These are phyloP conservation scores for Chymomyza costata DNA, from an alignment of 1,140 invertebrate genomes.

Conservation along the genomic window DNA sequence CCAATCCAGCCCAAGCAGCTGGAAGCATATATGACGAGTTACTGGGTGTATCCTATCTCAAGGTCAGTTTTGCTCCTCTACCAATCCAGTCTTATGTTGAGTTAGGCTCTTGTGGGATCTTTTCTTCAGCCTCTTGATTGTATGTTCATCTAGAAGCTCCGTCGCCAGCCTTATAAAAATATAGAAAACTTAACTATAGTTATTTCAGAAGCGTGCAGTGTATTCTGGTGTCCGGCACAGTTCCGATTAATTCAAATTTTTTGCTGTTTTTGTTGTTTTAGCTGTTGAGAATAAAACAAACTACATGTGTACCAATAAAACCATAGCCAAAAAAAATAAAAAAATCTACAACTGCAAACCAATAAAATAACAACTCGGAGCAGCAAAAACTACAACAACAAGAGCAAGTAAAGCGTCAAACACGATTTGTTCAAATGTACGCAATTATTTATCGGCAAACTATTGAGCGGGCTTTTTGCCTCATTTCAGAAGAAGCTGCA, in stretches of 20 bases:
- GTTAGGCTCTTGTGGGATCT: too few relatives aligned
- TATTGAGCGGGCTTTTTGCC: conserved; percentile 23
- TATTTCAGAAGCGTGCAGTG: too few relatives aligned
- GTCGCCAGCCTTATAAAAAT: too few relatives aligned
- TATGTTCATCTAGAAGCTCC: too few relatives aligned
- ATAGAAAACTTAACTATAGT: too few relatives aligned
- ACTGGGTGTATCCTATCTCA: too few relatives aligned
- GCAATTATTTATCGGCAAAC: conserved; percentile 73
- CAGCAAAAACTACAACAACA: conserved; percentile 49
- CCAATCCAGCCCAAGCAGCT: too few relatives aligned
- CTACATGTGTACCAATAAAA: conserved; percentile 73
- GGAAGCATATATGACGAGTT: too few relatives aligned
- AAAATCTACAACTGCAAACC: conserved; percentile 29
- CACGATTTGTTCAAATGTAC: conserved; percentile 73
- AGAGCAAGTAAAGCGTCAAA: conserved; percentile 67
- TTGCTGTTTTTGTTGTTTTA: conserved; percentile 38
- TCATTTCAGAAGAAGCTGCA: neutral
- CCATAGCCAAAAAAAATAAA: conserved; percentile 44
- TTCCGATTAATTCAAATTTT: conserved; percentile 15
- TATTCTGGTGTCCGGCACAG: neutral
- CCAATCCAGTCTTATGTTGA: too few relatives aligned
- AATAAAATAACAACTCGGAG: conserved; percentile 36
- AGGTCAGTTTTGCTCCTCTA: too few relatives aligned
- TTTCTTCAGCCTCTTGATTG: too few relatives aligned
- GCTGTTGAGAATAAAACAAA: conserved; percentile 44